Conservation (phyloP, 2,888 invertebrate genomes). For the Papilio demoleus region DNA sequence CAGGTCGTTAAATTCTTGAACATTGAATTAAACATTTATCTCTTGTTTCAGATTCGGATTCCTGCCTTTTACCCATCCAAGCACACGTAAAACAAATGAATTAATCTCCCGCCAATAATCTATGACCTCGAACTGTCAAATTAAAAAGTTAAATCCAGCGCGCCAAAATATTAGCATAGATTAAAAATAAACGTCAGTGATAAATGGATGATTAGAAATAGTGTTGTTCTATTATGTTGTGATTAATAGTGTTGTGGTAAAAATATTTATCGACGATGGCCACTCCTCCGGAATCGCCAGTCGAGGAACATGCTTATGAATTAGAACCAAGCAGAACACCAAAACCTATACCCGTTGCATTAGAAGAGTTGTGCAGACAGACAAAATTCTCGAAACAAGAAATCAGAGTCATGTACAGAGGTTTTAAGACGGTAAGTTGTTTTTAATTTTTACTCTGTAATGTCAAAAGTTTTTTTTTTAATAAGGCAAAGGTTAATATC, state of each 20-base stretch:
- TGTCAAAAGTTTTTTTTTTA: background rate
- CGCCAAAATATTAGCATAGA: conserved; percentile 37
- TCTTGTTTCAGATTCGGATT: conserved; percentile 60
- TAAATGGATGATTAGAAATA: conserved; percentile 42
- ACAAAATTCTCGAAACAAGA: conserved; percentile 98
- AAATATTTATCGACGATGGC: conserved; percentile 83
- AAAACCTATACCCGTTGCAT: conserved; percentile 92
- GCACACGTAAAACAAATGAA: background rate
- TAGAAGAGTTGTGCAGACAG: conserved; percentile 95
- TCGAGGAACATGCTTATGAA: conserved; percentile 94
- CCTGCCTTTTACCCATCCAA: conserved; percentile 60
- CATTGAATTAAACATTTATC: conserved; percentile 26
- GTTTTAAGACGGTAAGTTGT: conserved; percentile 94
- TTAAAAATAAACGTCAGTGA: conserved; percentile 41
- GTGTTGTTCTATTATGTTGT: conserved; percentile 24
- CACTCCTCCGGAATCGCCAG: conserved; percentile 93
- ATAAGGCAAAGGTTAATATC: background rate
- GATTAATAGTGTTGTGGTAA: conserved; percentile 24
- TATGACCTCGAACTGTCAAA: conserved; percentile 33
- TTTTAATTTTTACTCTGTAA: conserved; percentile 4
- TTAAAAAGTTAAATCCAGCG: conserved; percentile 36
- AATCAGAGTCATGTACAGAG: conserved; percentile 98
- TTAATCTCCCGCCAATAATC: conserved; percentile 6
- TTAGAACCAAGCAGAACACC: conserved; percentile 91
- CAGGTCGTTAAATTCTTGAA: conserved; percentile 3